phyloP scores from a whole-genome alignment of 2,113 vertebrate genomes.

The Merops nubicus region DNA sequence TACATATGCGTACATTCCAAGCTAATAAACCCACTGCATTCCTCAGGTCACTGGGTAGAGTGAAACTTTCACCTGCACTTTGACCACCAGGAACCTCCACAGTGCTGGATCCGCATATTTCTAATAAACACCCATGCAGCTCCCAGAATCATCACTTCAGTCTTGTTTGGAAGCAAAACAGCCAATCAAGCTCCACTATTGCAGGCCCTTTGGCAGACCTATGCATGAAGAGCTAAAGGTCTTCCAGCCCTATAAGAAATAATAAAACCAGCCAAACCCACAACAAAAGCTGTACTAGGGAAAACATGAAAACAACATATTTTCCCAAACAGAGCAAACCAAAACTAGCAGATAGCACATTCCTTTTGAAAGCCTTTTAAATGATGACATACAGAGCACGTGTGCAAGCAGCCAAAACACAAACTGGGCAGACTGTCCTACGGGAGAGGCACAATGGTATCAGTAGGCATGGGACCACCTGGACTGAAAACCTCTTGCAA shows the following conservation, averaged over 20 bases:
- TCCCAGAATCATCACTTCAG: background rate
- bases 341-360: background rate
- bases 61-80: background rate
- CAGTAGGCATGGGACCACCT: background rate
- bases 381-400: background rate
- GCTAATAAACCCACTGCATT: background rate
- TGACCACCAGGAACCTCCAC: background rate
- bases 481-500: background rate
- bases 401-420: background rate
- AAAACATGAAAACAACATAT: background rate
- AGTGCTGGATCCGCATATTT: background rate
- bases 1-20: background rate
- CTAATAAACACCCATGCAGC: background rate
- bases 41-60: fast-evolving
- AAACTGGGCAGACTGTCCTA: fast-evolving
- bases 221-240: background rate
- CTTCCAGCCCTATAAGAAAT: background rate
- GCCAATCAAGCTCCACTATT: fast-evolving
- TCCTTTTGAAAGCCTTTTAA: background rate
- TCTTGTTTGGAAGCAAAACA: background rate
- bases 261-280: background rate
- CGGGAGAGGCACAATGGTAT: fast-evolving
- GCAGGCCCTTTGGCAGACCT: background rate
- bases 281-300: background rate
- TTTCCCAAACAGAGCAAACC: background rate